Evolutionary conservation across 2,888 invertebrate species (phyloP).

Genomic region (Peribatodes rhomboidaria): DNA sequence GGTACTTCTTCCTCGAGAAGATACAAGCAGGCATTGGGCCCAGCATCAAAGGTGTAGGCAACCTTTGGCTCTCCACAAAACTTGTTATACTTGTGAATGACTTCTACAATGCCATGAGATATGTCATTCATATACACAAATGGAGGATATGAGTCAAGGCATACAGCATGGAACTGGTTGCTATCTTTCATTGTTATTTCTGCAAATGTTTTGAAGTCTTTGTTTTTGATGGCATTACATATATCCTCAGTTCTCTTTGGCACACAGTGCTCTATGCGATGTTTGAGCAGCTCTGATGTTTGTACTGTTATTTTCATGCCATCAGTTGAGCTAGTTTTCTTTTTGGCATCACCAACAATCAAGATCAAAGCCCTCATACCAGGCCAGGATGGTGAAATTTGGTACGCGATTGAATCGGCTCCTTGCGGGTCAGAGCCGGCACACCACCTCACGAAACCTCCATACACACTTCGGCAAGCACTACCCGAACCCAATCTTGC

Average conservation of each 20-base stretch:
- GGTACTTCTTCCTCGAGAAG: conserved; percentile 91
- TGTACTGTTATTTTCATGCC: conserved; percentile 94
- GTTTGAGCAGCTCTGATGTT: conserved; percentile 93
- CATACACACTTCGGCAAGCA: conserved; percentile 97
- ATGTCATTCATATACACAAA: conserved; percentile 96
- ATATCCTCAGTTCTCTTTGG: conserved; percentile 88
- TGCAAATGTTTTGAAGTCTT: conserved; percentile 95
- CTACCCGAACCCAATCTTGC: conserved; percentile 97
- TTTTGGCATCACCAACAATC: conserved; percentile 94
- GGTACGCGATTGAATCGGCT: conserved; percentile 91
- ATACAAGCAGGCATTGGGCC: conserved; percentile 98
- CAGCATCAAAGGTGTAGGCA: conserved; percentile 99
- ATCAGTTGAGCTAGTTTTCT: conserved; percentile 94
- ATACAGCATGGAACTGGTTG: conserved; percentile 98
- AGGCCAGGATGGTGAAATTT: conserved; percentile 94
- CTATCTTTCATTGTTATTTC: conserved; percentile 98
- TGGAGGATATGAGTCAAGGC: conserved; percentile 97
- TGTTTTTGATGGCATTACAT: conserved; percentile 86
- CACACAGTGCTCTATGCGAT: conserved; percentile 91
- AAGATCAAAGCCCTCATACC: conserved; percentile 95
- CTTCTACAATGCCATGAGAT: conserved; percentile 92
- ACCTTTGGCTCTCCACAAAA: conserved; percentile 88
- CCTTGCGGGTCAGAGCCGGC: conserved; percentile 89
- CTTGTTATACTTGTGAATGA: conserved; percentile 94
- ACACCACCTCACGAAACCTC: conserved; percentile 98